phyloP scores from a whole-genome alignment of 2,797 vertebrate species.

The Neosilurus hyrtlii region DNA sequence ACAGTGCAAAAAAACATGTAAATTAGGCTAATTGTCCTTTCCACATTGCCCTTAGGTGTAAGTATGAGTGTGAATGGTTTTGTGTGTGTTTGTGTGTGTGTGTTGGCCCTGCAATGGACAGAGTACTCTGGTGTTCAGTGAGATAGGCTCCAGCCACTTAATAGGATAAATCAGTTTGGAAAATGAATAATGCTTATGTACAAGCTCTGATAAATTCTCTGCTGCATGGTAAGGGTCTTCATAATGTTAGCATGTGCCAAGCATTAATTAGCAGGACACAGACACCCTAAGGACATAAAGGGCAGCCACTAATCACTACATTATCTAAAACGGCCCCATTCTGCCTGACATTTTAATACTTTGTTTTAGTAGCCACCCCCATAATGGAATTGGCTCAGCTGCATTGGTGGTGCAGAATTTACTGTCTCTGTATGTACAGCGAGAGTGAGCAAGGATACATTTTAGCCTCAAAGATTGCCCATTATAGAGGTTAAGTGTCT shows the following conservation, averaged over 20 bases:
- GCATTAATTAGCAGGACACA: conserved; percentile 53
- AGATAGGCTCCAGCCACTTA: no score
- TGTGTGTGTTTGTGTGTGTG: no score
- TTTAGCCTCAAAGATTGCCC: conserved; percentile 57
- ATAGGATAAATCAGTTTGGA: no score
- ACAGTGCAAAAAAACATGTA: no score
- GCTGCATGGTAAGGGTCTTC: conserved; percentile 15
- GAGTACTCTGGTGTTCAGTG: no score
- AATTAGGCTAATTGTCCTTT: no score
- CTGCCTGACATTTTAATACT: conserved; percentile 56
- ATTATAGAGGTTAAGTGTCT: conserved; percentile 59
- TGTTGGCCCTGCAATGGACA: no score
- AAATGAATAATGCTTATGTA: background rate
- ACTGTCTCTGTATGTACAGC: conserved; percentile 46
- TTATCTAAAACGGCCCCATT: conserved; percentile 57
- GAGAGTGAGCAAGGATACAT: conserved; percentile 52
- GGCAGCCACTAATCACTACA: conserved; percentile 55
- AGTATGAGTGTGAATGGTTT: no score
- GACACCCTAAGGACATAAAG: conserved; percentile 53
- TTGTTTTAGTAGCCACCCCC: conserved; percentile 53
- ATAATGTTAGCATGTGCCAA: conserved; percentile 38
- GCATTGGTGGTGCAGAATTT: conserved; percentile 51
- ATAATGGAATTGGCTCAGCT: conserved; percentile 53
- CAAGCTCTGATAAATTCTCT: background rate
- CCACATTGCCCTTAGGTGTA: no score